These are phyloP conservation scores for Phorcus lineatus DNA, from an alignment of 2,888 invertebrate genomes.

Conservation along the genomic window DNA sequence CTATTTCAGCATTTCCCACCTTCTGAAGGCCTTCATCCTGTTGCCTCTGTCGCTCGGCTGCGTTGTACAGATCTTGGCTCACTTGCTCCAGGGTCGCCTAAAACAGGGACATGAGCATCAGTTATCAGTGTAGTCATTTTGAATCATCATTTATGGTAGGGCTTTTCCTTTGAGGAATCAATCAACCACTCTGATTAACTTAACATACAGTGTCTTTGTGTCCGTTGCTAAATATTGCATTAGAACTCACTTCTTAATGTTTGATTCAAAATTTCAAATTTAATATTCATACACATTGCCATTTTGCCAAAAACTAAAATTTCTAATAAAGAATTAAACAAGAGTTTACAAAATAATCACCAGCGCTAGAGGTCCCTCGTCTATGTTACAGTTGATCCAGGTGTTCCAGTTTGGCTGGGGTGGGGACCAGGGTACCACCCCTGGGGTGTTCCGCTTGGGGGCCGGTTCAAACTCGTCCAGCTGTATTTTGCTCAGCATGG, in stretches of 20 bases:
- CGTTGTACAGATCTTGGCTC: conserved; percentile 84
- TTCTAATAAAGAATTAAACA: too few relatives aligned
- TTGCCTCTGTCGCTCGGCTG: conserved; percentile 81
- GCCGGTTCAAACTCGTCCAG: conserved; percentile 82
- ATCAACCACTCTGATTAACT: too few relatives aligned
- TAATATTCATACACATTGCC: too few relatives aligned
- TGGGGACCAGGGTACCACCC: conserved; percentile 96
- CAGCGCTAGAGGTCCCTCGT: conserved; percentile 85
- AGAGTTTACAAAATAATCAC: conserved; percentile 69
- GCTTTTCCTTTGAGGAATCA: too few relatives aligned
- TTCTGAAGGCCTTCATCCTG: conserved; percentile 79
- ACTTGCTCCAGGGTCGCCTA: conserved; percentile 78
- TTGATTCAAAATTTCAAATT: too few relatives aligned
- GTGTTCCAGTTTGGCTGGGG: conserved; percentile 98
- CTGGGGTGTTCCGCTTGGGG: conserved; percentile 79
- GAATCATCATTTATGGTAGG: too few relatives aligned
- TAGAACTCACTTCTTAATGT: too few relatives aligned
- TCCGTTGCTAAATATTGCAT: too few relatives aligned
- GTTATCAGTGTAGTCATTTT: not conserved
- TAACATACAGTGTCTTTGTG: too few relatives aligned
- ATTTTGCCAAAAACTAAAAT: too few relatives aligned
- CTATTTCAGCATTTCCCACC: conserved; percentile 45
- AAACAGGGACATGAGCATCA: conserved; percentile 34
- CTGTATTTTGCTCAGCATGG: conserved; percentile 79
- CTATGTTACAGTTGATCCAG: conserved; percentile 96